phyloP scores from a whole-genome alignment of 1,140 invertebrate species.

The Anadara kagoshimensis region DNA sequence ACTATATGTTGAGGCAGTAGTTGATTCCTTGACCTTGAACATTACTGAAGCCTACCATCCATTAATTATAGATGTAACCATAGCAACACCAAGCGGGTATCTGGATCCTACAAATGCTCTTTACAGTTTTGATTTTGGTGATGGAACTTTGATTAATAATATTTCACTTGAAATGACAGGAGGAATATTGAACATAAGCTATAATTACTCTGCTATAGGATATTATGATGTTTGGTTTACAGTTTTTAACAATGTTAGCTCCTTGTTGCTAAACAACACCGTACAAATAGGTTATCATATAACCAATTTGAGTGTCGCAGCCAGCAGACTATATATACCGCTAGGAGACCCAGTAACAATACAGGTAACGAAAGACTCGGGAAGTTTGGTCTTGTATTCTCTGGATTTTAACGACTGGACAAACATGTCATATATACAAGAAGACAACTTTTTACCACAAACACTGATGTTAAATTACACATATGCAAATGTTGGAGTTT shows the following conservation, averaged over 20 bases:
- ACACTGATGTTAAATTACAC: not conserved
- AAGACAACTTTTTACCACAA: no score
- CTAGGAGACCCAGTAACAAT: not conserved
- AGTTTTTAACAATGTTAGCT: conserved; percentile 14
- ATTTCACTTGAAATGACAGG: not conserved
- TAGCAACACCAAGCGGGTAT: not conserved
- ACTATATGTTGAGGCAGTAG: conserved; percentile 7
- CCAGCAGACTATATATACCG: not conserved
- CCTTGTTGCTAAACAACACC: not conserved
- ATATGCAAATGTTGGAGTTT: not conserved
- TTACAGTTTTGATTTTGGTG: conserved; percentile 14
- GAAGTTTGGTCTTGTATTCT: conserved; percentile 8
- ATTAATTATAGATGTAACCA: conserved; percentile 10
- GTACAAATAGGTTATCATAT: conserved; percentile 13
- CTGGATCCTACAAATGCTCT: conserved; percentile 17
- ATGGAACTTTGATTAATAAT: not conserved
- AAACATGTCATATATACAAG: not conserved
- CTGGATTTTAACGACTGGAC: conserved; percentile 24
- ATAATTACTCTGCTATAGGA: conserved; percentile 23
- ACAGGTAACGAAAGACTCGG: not conserved
- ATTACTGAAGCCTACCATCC: conserved; percentile 12
- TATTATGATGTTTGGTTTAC: not conserved
- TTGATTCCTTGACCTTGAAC: not conserved
- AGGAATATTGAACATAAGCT: not conserved
- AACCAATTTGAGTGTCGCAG: not conserved